Conservation (phyloP, 2,113 vertebrate species). For the Peromyscus californicus region DNA sequence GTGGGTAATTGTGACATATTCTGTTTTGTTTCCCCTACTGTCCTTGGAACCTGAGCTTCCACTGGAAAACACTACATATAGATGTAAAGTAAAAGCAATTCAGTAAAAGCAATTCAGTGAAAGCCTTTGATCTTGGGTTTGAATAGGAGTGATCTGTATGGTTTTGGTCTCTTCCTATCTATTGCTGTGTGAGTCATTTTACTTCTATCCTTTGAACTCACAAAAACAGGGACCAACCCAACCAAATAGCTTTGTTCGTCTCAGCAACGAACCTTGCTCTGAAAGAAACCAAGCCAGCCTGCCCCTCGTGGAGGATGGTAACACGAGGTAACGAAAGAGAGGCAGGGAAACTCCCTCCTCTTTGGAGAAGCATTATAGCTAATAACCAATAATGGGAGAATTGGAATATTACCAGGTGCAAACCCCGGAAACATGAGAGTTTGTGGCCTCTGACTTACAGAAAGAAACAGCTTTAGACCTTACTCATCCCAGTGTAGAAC, state of each 20-base stretch:
- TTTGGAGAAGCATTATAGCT: neutral
- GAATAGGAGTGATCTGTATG: conserved; percentile 39
- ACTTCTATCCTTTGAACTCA: conserved; percentile 65
- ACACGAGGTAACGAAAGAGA: neutral
- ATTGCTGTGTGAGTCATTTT: conserved; percentile 39
- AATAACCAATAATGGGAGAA: neutral
- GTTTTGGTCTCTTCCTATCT: conserved; percentile 47
- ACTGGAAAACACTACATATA: neutral
- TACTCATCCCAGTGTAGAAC: neutral
- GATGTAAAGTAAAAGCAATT: conserved; percentile 55
- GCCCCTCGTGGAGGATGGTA: neutral
- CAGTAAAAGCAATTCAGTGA: conserved; percentile 17
- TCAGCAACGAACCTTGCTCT: conserved; percentile 3
- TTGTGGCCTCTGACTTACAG: neutral
- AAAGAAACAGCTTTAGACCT: neutral
- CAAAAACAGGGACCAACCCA: conserved; percentile 52
- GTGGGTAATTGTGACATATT: neutral
- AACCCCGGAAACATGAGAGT: neutral
- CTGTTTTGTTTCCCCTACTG: conserved; percentile 24
- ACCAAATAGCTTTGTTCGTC: neutral
- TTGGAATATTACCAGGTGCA: neutral
- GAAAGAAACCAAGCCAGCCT: neutral
- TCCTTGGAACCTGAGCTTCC: conserved; percentile 44
- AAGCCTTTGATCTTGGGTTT: conserved; percentile 66
- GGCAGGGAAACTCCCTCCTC: neutral